phyloP scores from a whole-genome alignment of 2,888 invertebrate genomes.

The Lasioglossum figueresi region DNA sequence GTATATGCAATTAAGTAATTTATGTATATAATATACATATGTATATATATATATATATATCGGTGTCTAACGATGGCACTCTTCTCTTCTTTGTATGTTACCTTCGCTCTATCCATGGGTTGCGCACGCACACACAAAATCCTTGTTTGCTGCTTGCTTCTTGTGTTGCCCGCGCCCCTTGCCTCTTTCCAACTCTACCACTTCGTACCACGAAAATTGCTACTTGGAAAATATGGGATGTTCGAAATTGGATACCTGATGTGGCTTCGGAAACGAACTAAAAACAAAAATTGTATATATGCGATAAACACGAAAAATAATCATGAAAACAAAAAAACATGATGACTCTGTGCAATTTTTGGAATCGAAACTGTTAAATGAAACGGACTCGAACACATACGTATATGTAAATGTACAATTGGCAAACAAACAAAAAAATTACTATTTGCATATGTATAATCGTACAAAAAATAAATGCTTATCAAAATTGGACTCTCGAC shows the following conservation, averaged over 20 bases:
- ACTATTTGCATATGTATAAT: constrained; percentile 70
- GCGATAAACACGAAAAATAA: constrained; percentile 39
- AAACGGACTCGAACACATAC: constrained; percentile 56
- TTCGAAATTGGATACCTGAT: constrained; percentile 68
- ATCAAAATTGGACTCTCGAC: constrained; percentile 68
- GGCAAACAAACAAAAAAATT: constrained; percentile 63
- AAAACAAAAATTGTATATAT: constrained; percentile 26
- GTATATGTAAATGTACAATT: constrained; percentile 52
- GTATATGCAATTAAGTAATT: constrained; percentile 60
- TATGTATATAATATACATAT: constrained; percentile 49
- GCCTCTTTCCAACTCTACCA: constrained; percentile 78
- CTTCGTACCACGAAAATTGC: constrained; percentile 74
- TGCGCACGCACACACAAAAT: constrained; percentile 79
- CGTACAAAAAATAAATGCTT: constrained; percentile 52
- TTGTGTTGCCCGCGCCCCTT: constrained; percentile 78
- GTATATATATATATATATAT: constrained; percentile 55
- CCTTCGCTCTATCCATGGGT: constrained; percentile 79
- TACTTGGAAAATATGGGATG: constrained; percentile 75
- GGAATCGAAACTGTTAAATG: constrained; percentile 46
- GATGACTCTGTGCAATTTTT: constrained; percentile 63
- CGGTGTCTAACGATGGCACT: constrained; percentile 79
- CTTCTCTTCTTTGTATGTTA: constrained; percentile 82
- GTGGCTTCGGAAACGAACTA: constrained; percentile 47
- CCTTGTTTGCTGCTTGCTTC: constrained; percentile 80
- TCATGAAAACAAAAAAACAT: constrained; percentile 54